Base-by-base conservation (phyloP, 2,113 vertebrate species). In the Callocephalon fimbriatum region DNA sequence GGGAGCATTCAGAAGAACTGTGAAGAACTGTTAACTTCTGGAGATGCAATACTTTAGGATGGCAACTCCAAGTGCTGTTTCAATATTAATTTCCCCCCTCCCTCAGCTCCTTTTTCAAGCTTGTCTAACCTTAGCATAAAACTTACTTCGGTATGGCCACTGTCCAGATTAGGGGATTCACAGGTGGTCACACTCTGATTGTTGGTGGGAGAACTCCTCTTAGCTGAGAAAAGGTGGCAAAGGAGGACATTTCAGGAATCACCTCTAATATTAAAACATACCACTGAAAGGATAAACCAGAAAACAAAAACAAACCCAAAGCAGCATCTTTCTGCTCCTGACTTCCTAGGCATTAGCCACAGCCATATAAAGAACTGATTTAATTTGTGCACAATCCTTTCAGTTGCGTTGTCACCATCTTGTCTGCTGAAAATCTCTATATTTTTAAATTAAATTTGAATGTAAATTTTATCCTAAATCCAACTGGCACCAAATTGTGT, bases 171-270 rank as follows among this genome's bases (percentile, higher is more conserved):
- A 42, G 98, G 98, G 62, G 99, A 99, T 93, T 99, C 99, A 97
- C 98, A 98, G 76, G 98, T 97, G 76, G 98, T 97, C 89, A 98
- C 96, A 7, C 97, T 99, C 97, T 98, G 99, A 95, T 99, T 99
- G 94, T 98, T 99, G 83, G 98, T 97, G 40, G 98, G 98, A 97
- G 99, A 99, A 96, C 99, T 99, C 97, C 99, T 98, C 96, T 99
- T 99, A 62, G 99, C 99, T 99, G 97, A 94, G n/a, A 19, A 65
- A 91, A 92, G 26, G 87, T 95, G 82, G 13, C 32, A 94, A n/a
- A 88, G 72, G 73, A 91, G 31, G 63, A 54, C 7, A 84, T 66
- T 85, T 87, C 21, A 91, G 50, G 62, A 89, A 35, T 54, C 4
- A 13, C 6, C 3, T 63, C 47, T 62, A 71, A 26, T n/a, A 42